Evolutionary conservation across 2,888 invertebrate species (phyloP).

Genomic region (Aspidiotus destructor): DNA sequence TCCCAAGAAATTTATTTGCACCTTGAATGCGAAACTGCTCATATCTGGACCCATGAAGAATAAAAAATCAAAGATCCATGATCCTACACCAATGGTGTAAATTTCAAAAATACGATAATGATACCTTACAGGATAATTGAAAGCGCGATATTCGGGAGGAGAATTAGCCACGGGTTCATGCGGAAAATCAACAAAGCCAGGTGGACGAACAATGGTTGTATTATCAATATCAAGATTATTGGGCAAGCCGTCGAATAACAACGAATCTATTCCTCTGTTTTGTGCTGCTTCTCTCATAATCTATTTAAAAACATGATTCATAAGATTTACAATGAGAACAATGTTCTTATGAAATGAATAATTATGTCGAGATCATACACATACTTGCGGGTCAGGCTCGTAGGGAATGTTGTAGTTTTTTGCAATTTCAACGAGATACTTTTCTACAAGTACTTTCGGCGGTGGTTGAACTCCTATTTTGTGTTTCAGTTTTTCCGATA

Average conservation of each 20-base stretch:
- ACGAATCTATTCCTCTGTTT: conserved; percentile 50
- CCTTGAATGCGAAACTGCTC: too few relatives aligned
- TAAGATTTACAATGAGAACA: neutral
- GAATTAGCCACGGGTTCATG: conserved; percentile 51
- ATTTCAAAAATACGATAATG: too few relatives aligned
- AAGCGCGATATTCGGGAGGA: conserved; percentile 44
- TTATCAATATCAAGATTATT: conserved; percentile 48
- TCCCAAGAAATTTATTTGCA: too few relatives aligned
- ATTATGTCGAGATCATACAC: neutral
- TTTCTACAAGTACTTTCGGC: conserved; percentile 87
- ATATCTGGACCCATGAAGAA: too few relatives aligned
- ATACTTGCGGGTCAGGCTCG: conserved; percentile 78
- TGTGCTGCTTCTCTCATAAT: conserved; percentile 65
- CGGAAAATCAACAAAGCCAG: conserved; percentile 75
- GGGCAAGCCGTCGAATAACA: conserved; percentile 56
- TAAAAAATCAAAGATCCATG: too few relatives aligned
- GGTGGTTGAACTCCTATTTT: conserved; percentile 92
- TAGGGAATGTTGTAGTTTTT: conserved; percentile 90
- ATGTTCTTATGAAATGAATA: too few relatives aligned
- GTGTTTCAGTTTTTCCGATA: conserved; percentile 83
- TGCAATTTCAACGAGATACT: conserved; percentile 90
- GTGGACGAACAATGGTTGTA: conserved; percentile 54
- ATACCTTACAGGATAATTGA: conserved; percentile 53
- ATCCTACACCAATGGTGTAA: too few relatives aligned
- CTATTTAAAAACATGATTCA: conserved; percentile 35